Evolutionary conservation across 2,888 invertebrate species (phyloP).

Genomic region (Lottia gigantea): DNA sequence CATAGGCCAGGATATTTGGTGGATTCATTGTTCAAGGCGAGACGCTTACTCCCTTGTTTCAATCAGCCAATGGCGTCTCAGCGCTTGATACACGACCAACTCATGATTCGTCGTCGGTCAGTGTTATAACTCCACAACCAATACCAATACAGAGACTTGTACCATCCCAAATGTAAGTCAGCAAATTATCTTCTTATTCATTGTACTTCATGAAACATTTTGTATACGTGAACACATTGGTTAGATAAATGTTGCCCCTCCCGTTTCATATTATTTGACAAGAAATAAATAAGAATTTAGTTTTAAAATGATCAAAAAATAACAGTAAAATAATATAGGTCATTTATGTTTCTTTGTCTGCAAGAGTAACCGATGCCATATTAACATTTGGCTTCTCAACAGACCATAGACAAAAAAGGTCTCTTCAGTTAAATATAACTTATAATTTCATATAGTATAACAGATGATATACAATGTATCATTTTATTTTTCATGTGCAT

Average conservation of each 20-base stretch:
- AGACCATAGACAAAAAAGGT: background rate
- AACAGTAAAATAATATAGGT: constrained; percentile 20
- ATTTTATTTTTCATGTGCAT: no score
- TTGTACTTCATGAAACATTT: constrained; percentile 26
- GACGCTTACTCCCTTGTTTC: constrained; percentile 10
- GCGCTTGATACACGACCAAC: constrained; percentile 28
- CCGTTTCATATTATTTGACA: background rate
- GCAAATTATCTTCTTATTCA: constrained; percentile 74
- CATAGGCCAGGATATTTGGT: background rate
- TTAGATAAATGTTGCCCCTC: constrained; percentile 14
- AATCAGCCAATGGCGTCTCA: constrained; percentile 30
- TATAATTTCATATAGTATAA: no score
- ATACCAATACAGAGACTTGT: constrained; percentile 77
- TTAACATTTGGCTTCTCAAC: no score
- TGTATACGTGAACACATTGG: constrained; percentile 20
- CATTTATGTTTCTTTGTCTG: constrained; percentile 19
- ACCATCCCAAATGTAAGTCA: constrained; percentile 78
- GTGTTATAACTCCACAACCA: constrained; percentile 81
- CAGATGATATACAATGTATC: no score
- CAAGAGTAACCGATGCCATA: background rate
- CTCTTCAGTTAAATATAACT: background rate
- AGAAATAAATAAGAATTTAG: constrained; percentile 14
- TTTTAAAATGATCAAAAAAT: constrained; percentile 5
- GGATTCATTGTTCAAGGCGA: constrained; percentile 11
- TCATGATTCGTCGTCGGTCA: constrained; percentile 80